Base-by-base conservation (phyloP, 2,113 vertebrate genomes). In the Psammodynastes pulverulentus region DNA sequence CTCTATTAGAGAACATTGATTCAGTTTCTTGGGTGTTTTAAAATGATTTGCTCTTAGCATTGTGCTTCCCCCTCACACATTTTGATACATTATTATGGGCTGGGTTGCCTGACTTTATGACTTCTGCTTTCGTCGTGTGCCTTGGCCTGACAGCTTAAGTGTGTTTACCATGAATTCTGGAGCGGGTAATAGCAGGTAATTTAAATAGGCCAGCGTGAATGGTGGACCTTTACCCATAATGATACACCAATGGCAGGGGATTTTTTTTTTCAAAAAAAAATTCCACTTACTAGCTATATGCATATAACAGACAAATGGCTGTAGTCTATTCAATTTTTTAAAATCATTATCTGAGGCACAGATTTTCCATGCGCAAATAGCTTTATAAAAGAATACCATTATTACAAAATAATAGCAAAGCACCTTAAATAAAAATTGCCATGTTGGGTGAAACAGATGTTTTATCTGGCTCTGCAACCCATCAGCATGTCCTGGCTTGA, bases 1-100 rank as follows among this genome's bases (percentile, higher is more conserved):
- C 52, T 94, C 95, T 96, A 94, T 96, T 95, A 96, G 91, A 92
- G 91, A 93, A 95, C 96, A 95, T 96, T 94, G 96, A 96, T 97
- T 96, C 94, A 67, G 94, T 94, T 97, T 95, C 96, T 96, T 93
- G 87, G 95, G 95, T 95, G 95, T 92, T 94, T 92, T 96, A 95
- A 97, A 97, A 96, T 95, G 94, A 95, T 93, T 95, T 92, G 93
- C 92, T 96, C 96, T 97, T 96, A 96, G 96, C 95, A 95, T 95
- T 97, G 96, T 95, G 94, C 94, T 96, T 96, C 94, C 96, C 93
- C 94, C 79, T 79, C 91, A 72, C 95, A 94, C 94, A 96, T 97
- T 96, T 96, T 96, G 95, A 97, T 96, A 95, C 93, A 97, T 97
- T 96, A 95, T 97, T 97, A 96, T 96, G 95, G 94, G 95, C 93